Percentiles rank a stretch among this genome's conserved stretches.
Evolutionary conservation across 2,113 vertebrate species (phyloP).

Genomic region (Sminthopsis crassicaudata): DNA sequence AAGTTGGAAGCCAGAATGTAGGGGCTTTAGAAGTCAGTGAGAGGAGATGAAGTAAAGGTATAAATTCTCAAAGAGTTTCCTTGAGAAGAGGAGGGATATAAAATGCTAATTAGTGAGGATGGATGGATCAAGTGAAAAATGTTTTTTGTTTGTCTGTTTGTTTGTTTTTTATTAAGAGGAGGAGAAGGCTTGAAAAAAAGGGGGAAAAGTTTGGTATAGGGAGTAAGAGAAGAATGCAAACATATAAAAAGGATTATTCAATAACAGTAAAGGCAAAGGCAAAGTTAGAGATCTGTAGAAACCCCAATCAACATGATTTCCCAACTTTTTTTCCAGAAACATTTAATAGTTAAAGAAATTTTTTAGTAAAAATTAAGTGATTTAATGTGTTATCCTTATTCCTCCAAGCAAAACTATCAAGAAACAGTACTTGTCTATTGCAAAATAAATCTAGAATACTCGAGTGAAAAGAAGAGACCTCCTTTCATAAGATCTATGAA

Average conservation of each 20-base stretch:
- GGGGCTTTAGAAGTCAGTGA: not conserved
- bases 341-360: not conserved
- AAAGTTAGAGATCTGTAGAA: not conserved
- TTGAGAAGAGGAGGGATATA: not conserved
- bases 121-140: not conserved
- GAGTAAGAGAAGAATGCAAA: conserved; percentile 6
- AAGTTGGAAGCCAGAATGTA: not conserved
- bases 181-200: not conserved
- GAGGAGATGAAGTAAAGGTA: not conserved
- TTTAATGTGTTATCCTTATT: not conserved
- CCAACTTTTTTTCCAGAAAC: not conserved
- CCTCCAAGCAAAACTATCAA: not conserved
- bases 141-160: no score
- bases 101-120: not conserved
- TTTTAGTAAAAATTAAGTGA: not conserved
- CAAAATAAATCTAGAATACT: not conserved
- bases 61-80: not conserved
- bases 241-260: conserved; percentile 6
- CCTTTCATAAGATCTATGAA: not conserved
- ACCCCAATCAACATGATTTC: not conserved
- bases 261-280: not conserved
- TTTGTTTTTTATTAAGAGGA: not conserved
- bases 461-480: not conserved
- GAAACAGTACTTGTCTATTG: not conserved
- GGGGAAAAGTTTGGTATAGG: not conserved